Conservation (phyloP, 2,888 invertebrate genomes). For the Ophioninae sp. region DNA sequence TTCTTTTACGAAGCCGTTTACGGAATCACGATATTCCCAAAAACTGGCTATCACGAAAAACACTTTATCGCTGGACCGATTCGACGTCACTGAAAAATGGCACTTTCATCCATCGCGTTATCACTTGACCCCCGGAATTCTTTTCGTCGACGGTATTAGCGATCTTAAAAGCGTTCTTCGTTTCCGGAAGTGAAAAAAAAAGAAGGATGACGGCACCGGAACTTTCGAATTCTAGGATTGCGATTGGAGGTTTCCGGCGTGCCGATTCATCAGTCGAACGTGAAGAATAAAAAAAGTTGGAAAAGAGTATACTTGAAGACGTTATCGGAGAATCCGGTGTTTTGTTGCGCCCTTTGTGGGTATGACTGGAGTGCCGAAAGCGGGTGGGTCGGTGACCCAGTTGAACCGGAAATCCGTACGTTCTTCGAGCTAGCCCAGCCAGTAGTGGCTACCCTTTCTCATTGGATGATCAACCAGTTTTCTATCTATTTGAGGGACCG, state of each 20-base stretch:
- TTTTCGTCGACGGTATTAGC: background rate
- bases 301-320: background rate
- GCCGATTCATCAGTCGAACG: background rate
- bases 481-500: conserved; percentile 13
- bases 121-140: conserved; percentile 8
- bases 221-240: background rate
- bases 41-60: conserved; percentile 2
- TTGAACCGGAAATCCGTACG: conserved; percentile 42
- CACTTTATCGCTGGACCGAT: conserved; percentile 13
- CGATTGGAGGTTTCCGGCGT: background rate
- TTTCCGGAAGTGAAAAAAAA: background rate
- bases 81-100: conserved; percentile 1
- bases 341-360: conserved; percentile 28
- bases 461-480: conserved; percentile 36
- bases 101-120: conserved; percentile 6
- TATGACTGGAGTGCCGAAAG: conserved; percentile 43
- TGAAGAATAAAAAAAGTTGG: background rate
- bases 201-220: background rate
- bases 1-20: background rate
- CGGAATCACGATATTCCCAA: conserved; percentile 7
- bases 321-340: conserved; percentile 42
- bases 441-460: conserved; percentile 31
- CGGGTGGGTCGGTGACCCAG: conserved; percentile 59
- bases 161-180: background rate
- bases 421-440: background rate